Evolutionary conservation across 2,113 vertebrate genomes (phyloP).

Genomic region (Gila orcuttii): DNA sequence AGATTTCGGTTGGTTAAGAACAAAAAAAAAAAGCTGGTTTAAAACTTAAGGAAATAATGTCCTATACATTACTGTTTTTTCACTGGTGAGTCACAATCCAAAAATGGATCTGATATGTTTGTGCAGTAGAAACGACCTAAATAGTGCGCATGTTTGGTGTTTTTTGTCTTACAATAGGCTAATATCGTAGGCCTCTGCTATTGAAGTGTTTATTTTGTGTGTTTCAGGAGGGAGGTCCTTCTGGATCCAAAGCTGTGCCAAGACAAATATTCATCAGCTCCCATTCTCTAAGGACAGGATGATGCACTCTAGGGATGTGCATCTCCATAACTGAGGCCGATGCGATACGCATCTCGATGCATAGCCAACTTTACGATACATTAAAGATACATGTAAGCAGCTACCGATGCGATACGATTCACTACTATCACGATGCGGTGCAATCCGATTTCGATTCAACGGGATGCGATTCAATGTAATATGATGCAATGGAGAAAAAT

Average conservation of each 20-base stretch:
- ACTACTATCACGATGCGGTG: too few species aligned
- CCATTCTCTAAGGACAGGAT: conserved; percentile 61
- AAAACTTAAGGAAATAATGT: not conserved
- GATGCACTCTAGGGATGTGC: conserved; percentile 53
- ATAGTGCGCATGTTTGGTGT: not conserved
- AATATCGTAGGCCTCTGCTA: not conserved
- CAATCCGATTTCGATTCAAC: too few species aligned
- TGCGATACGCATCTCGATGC: too few species aligned
- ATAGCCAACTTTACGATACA: too few species aligned
- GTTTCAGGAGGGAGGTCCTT: not conserved
- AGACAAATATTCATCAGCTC: conserved; percentile 58
- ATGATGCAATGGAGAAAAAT: too few species aligned
- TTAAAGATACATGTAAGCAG: too few species aligned
- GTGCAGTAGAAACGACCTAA: not conserved
- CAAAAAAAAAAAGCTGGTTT: not conserved
- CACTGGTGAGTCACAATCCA: not conserved
- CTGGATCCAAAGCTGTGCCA: conserved; percentile 1
- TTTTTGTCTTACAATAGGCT: not conserved
- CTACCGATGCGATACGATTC: too few species aligned
- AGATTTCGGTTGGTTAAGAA: not conserved
- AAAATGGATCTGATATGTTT: not conserved
- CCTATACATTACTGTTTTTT: not conserved
- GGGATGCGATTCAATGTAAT: too few species aligned
- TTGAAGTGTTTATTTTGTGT: not conserved
- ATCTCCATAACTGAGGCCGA: too few species aligned